Evolutionary conservation across 1,140 invertebrate genomes (phyloP).

Genomic region (Amyelois transitella): DNA sequence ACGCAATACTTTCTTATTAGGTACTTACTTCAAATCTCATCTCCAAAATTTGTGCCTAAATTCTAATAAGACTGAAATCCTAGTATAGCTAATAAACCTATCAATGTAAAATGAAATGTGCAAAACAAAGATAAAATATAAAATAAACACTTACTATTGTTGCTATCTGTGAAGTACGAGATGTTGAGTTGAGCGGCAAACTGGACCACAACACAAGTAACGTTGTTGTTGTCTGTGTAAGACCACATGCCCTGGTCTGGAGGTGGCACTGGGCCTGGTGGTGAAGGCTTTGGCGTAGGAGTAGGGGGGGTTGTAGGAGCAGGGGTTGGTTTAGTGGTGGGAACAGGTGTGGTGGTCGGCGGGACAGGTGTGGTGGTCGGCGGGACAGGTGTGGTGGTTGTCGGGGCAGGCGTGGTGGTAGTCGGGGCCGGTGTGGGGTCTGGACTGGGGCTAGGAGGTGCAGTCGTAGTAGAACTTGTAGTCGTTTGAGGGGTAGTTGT

Average conservation of each 20-base stretch:
- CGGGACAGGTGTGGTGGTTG: constrained; percentile 33
- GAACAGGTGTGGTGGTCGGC: constrained; percentile 29
- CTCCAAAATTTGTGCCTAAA: no score
- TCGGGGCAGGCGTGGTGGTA: constrained; percentile 33
- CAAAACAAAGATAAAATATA: not conserved
- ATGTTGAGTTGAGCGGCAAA: constrained; percentile 79
- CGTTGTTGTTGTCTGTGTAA: constrained; percentile 51
- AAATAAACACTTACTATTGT: constrained; percentile 34
- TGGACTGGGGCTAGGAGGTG: constrained; percentile 38
- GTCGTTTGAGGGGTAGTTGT: constrained; percentile 28
- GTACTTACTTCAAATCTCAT: no score
- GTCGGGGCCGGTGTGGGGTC: constrained; percentile 24
- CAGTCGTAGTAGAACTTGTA: constrained; percentile 19
- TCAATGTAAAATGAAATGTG: not conserved
- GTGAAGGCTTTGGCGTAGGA: constrained; percentile 39
- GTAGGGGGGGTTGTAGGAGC: constrained; percentile 47
- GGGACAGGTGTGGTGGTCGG: constrained; percentile 31
- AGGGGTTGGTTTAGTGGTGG: constrained; percentile 31
- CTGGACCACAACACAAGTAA: constrained; percentile 76
- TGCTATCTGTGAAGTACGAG: constrained; percentile 67
- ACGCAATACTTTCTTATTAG: no score
- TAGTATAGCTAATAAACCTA: no score
- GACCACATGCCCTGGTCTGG: constrained; percentile 75
- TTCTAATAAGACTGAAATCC: no score
- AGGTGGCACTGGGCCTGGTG: constrained; percentile 54